Base-by-base conservation (phyloP, 2,797 vertebrate genomes). In the Nasua narica region DNA sequence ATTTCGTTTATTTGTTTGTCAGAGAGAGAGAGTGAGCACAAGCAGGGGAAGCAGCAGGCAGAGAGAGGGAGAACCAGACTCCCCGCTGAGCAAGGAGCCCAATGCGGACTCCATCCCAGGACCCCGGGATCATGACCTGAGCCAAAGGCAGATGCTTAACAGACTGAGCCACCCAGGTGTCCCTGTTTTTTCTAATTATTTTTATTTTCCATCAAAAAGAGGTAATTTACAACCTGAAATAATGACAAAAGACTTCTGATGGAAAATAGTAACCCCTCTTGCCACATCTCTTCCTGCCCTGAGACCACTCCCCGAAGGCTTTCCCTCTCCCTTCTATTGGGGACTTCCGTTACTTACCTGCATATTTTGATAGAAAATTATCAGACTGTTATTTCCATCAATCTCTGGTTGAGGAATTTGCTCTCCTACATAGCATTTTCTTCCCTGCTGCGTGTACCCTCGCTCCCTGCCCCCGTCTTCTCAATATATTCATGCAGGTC, bases 171-270 rank as follows among this genome's bases (percentile, higher is more conserved):
- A 62, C 60, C 60, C 60, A 62, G 60, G 60, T 13, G 0, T 60
- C 29, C 32, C 60, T 65, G 16, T 96, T 92, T 94, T 90, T 94
- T 25, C 91, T 91, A 93, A 89, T 88, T 97, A 95, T 90, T 93
- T 97, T 87, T 85, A 78, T 90, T 84, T 91, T 85, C 46, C 19
- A 72, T 91, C 37, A 94, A 97, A 96, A 85, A 70, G 62, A 60
- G 25, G 60, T 84, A 60, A 23, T 52, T 91, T 86, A 72, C 87
- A 89, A 76, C 11, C 88, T 76, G 62, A 89, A 85, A 79, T 92
- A 88, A 77, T 86, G 84, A 92, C 60, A 65, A 12, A 78, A 74
- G 40, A n/a, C 13, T 82, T 76, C n/a, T 48, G 65, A 43, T 89
- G 58, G 95, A 97, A 93, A 95, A 58, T 50, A 87, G 67, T 70